phyloP scores from a whole-genome alignment of 2,888 invertebrate genomes.

The Acrobasis consociella region DNA sequence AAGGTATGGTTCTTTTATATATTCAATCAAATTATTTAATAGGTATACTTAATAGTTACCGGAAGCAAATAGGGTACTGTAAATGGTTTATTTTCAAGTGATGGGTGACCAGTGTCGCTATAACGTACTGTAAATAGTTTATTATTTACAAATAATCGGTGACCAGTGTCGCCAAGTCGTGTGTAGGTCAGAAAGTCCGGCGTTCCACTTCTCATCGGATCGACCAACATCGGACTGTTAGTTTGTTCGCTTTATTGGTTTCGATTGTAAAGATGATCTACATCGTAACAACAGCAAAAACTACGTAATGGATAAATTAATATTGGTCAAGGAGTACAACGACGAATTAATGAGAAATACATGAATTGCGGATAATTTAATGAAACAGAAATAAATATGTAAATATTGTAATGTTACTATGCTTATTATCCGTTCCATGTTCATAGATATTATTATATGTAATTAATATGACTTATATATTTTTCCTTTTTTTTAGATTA shows the following conservation, averaged over 20 bases:
- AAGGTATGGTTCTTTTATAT: constrained; percentile 48
- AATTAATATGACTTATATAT: no score
- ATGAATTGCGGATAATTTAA: no score
- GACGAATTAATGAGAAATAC: background rate
- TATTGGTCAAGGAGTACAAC: constrained; percentile 26
- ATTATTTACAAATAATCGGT: no score
- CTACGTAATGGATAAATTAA: background rate
- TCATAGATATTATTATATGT: no score
- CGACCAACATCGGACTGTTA: constrained; percentile 68
- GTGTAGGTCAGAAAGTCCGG: constrained; percentile 71
- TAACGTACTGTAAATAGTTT: no score
- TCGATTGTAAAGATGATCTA: constrained; percentile 42
- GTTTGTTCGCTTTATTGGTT: constrained; percentile 58
- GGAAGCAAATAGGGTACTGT: background rate
- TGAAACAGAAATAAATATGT: no score
- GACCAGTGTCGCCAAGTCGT: constrained; percentile 41
- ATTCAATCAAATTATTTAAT: background rate
- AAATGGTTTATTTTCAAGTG: constrained; percentile 18
- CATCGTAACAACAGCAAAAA: constrained; percentile 27
- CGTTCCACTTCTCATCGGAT: constrained; percentile 71
- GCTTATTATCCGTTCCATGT: no score
- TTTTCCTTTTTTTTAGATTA: no score
- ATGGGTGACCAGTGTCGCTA: constrained; percentile 37
- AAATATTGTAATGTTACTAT: no score
- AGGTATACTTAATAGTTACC: background rate